Evolutionary conservation across 2,888 invertebrate genomes (phyloP).

Genomic region (Yponomeuta malinellus): DNA sequence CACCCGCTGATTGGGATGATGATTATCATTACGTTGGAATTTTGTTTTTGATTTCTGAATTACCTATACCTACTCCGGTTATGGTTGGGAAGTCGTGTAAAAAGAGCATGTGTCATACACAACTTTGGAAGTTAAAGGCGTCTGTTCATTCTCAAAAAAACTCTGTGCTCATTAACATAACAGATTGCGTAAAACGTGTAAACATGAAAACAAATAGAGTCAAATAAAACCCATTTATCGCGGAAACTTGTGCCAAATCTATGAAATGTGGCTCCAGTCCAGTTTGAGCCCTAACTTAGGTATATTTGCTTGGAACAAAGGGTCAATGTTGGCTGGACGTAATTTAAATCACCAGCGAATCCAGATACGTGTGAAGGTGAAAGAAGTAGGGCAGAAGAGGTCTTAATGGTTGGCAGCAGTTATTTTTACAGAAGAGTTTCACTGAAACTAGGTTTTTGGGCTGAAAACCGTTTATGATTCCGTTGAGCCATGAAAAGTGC

Average conservation of each 20-base stretch:
- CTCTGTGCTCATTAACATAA: neutral
- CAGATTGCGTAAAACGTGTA: neutral
- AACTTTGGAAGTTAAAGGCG: neutral
- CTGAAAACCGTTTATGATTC: slow-evolving; percentile 35
- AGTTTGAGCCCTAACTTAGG: neutral
- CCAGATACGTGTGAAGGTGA: neutral
- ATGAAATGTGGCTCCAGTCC: neutral
- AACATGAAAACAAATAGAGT: neutral
- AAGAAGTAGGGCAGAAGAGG: neutral
- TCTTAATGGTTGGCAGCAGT: neutral
- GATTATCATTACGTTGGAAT: too few relatives aligned
- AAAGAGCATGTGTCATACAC: neutral
- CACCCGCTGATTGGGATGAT: too few relatives aligned
- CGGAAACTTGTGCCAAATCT: neutral
- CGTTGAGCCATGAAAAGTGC: slow-evolving; percentile 30
- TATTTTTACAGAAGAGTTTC: slow-evolving; percentile 14
- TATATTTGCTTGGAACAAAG: neutral
- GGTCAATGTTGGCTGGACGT: neutral
- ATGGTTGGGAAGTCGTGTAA: neutral
- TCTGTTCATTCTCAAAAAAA: neutral
- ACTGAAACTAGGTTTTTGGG: slow-evolving; percentile 48
- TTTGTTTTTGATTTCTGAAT: too few relatives aligned
- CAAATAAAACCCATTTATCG: neutral
- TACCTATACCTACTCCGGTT: too few relatives aligned
- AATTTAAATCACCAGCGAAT: neutral